A percentile compares a stretch with the other conserved stretches of the same genome.
These are phyloP conservation scores for Diplosoma virens DNA, from an alignment of 23 tunicate species.

Conservation along the genomic window DNA sequence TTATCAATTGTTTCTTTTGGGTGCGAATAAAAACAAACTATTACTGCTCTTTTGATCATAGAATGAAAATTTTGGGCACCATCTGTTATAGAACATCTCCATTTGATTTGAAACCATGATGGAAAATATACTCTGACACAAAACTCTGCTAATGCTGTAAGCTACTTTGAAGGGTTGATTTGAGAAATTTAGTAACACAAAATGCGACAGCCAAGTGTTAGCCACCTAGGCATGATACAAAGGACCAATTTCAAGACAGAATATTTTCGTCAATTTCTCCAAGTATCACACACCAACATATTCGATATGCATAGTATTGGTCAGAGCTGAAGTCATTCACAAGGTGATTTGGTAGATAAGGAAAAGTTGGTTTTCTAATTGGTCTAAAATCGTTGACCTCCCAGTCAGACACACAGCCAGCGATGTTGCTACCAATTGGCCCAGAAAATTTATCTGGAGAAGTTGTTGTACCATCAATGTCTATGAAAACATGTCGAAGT, in stretches of 20 bases:
- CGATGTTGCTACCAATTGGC: conserved; percentile 24
- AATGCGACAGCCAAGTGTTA: conserved; percentile 21
- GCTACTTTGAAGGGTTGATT: background rate
- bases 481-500: conserved; percentile 1
- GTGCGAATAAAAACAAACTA: too few relatives aligned
- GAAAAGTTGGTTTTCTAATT: conserved; percentile 20
- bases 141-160: conserved; percentile 15
- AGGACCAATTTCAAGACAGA: conserved; percentile 19
- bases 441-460: conserved; percentile 16
- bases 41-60: background rate
- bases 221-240: conserved; percentile 34
- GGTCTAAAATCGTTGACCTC: conserved; percentile 11
- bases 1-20: too few relatives aligned
- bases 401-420: conserved; percentile 37
- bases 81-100: background rate
- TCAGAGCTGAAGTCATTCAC: conserved; percentile 30
- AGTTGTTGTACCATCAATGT: conserved; percentile 3
- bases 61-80: conserved; percentile 13
- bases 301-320: conserved; percentile 24
- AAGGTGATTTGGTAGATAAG: conserved; percentile 1
- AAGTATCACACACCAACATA: conserved; percentile 13
- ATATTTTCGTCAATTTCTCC: conserved; percentile 12
- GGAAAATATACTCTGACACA: conserved; percentile 23
- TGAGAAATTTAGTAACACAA: conserved; percentile 14
- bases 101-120: conserved; percentile 22